Conservation (phyloP, 2,888 invertebrate species). For the Perizoma affinitatum region DNA sequence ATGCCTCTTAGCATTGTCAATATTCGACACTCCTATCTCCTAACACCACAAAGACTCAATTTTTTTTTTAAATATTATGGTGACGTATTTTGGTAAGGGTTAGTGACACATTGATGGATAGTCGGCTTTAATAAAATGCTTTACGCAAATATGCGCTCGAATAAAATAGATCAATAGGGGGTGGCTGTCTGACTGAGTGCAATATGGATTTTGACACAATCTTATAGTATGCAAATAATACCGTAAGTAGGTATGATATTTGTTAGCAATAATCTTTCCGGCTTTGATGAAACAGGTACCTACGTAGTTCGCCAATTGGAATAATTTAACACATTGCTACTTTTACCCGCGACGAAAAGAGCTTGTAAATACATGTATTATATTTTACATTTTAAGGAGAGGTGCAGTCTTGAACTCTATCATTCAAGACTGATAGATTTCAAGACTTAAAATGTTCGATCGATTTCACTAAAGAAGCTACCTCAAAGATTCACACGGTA, state of each 20-base stretch:
- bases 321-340: too few relatives aligned
- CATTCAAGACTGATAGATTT: too few relatives aligned
- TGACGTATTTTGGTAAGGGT: conserved; percentile 55
- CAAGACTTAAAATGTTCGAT: background rate
- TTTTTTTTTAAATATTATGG: conserved; percentile 29
- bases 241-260: background rate
- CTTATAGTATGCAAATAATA: background rate
- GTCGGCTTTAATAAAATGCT: conserved; percentile 59
- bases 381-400: too few relatives aligned
- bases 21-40: conserved; percentile 13
- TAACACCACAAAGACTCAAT: conserved; percentile 6
- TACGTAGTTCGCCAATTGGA: too few relatives aligned
- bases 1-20: conserved; percentile 2
- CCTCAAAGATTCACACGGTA: conserved; percentile 18
- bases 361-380: background rate
- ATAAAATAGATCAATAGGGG: conserved; percentile 50
- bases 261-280: too few relatives aligned
- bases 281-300: too few relatives aligned
- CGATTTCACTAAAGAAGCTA: conserved; percentile 7
- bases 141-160: conserved; percentile 54
- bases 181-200: conserved; percentile 25
- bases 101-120: conserved; percentile 62
- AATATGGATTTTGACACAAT: background rate
- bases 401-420: too few relatives aligned
- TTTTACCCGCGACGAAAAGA: too few relatives aligned